These are phyloP conservation scores for Bostrychus sinensis DNA, from an alignment of 2,113 vertebrate species.

Conservation along the genomic window DNA sequence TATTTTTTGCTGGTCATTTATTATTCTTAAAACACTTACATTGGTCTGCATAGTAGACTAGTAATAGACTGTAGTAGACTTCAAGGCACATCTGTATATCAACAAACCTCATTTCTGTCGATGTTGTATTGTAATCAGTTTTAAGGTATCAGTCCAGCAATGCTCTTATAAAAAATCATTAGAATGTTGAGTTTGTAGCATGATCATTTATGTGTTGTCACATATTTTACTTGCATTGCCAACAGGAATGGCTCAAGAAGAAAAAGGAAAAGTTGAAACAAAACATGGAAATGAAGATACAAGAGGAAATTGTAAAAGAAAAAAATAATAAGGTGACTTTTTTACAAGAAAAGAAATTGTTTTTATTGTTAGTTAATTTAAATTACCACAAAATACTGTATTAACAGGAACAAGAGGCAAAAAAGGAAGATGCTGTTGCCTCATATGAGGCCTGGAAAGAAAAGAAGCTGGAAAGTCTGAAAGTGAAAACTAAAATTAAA, in stretches of 20 bases:
- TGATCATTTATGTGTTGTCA: neutral
- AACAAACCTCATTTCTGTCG: too few species aligned
- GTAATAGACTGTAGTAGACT: too few species aligned
- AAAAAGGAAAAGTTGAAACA: constrained; percentile 83
- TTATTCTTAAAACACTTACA: neutral
- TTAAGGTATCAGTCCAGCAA: too few species aligned
- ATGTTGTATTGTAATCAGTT: too few species aligned
- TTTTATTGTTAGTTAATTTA: neutral
- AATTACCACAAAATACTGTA: neutral
- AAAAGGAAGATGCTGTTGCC: constrained; percentile 84
- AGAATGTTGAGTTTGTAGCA: too few species aligned
- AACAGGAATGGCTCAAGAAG: constrained; percentile 91
- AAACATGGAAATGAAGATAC: constrained; percentile 80
- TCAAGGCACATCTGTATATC: too few species aligned
- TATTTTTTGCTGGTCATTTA: too few species aligned
- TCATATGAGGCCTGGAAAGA: constrained; percentile 92
- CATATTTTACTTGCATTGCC: neutral
- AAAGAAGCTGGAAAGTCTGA: constrained; percentile 84
- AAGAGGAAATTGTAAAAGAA: constrained; percentile 82
- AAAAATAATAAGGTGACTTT: constrained; percentile 78
- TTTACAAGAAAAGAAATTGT: constrained; percentile 78
- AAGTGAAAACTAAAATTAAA: constrained; percentile 78
- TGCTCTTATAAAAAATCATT: too few species aligned
- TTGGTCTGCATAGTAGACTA: too few species aligned
- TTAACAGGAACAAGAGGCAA: constrained; percentile 73